Conservation (phyloP, 2,113 vertebrate species). For the Megatriorchis doriae region DNA sequence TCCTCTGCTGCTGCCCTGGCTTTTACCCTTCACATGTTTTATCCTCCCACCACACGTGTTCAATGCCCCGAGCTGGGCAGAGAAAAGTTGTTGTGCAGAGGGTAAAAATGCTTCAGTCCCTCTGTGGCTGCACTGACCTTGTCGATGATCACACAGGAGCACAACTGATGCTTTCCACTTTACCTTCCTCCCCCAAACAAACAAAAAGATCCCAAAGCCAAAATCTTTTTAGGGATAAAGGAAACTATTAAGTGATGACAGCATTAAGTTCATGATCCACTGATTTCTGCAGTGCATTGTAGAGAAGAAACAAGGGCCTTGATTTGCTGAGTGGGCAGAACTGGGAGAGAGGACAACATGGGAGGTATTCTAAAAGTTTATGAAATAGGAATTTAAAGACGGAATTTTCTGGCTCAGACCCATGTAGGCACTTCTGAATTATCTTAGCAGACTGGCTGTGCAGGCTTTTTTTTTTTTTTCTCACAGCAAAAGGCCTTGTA, state of each 20-base stretch:
- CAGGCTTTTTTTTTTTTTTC: background rate
- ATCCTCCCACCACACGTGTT: background rate
- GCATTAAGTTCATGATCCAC: background rate
- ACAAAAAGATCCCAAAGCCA: background rate
- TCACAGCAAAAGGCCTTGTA: background rate
- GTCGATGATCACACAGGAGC: background rate
- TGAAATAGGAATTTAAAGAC: background rate
- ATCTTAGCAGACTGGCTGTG: background rate
- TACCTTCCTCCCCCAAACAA: background rate
- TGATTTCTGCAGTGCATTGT: background rate
- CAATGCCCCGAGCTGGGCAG: background rate
- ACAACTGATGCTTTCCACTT: background rate
- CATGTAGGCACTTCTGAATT: background rate
- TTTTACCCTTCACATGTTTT: background rate
- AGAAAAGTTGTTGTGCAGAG: background rate
- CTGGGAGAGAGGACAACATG: background rate
- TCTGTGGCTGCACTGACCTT: accelerated
- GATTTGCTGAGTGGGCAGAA: background rate
- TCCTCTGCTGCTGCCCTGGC: background rate
- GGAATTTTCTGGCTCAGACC: background rate
- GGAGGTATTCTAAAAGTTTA: background rate
- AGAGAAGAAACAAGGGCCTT: background rate
- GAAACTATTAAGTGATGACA: background rate
- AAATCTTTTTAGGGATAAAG: background rate
- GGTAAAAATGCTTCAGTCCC: background rate